Evolutionary conservation across 2,888 invertebrate species (phyloP), one percentile per base, ranked within the genome.

Genomic region (Thyatira batis): DNA sequence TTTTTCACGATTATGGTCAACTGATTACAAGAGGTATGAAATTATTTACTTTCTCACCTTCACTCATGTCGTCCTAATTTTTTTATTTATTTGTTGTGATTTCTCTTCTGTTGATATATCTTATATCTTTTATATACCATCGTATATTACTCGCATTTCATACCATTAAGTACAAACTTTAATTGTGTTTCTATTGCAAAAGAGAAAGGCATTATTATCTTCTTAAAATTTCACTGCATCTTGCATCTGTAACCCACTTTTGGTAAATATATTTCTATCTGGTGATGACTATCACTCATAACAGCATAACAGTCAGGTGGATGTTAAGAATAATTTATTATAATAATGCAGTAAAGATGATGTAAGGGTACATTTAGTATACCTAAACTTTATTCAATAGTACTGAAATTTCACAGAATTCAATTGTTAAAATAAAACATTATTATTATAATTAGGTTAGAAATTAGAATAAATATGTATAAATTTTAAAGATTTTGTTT

Each of bases 121-220:
- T n/a, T n/a, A n/a, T n/a, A n/a, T n/a, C n/a, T n/a, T n/a, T n/a
- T n/a, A n/a, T 20, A 45, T 20, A 25, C 17, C 10, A 23, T 43
- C n/a, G 45, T 45, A 49, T 27, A 43, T 46, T 20, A 11, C 25
- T 39, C 17, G 45, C 5, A 20, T 43, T 20, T 39, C 8, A 11
- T 20, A 20, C 27, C 55, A 48, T 48, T 55, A 20, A 39, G 43
- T 21, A 28, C 50, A 52, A 27, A 33, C 51, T 53, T 51, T 58
- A 50, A n/a, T 53, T 50, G 46, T 50, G 45, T 51, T 63, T 53
- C 51, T 60, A 51, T 60, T 58, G 62, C 59, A 71, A 76, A 84
- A 83, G 84, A 85, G 85, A 85, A 85, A 85, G 85, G 81, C 70
- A 65, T 67, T n/a, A 69, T 66, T 77, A 68, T 73, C 17, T 39